Evolutionary conservation across 2,888 invertebrate genomes (phyloP).

Genomic region (Phaedon cochleariae): DNA sequence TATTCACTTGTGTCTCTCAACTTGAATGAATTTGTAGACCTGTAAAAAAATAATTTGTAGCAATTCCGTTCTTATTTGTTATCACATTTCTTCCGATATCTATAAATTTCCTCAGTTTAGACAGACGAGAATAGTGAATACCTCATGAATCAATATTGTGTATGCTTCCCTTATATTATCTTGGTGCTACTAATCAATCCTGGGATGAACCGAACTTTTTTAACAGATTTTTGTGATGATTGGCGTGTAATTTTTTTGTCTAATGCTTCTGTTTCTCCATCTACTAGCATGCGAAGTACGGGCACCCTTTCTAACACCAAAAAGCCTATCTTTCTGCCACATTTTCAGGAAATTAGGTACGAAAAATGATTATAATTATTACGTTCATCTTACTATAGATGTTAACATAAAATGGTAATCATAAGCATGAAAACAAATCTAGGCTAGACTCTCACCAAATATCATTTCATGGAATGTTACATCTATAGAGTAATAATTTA

Average conservation of each 20-base stretch:
- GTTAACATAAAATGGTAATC: not conserved
- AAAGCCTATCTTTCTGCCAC: slow-evolving; percentile 56
- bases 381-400: not conserved
- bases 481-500: not conserved
- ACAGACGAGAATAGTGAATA: not conserved
- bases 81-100: not conserved
- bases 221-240: not conserved
- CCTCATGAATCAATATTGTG: no score
- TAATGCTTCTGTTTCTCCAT: slow-evolving; percentile 36
- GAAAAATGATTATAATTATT: slow-evolving; percentile 42
- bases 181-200: not conserved
- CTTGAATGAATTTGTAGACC: not conserved
- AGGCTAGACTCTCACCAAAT: not conserved
- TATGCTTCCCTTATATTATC: not conserved
- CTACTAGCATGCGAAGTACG: slow-evolving; percentile 53
- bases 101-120: not conserved
- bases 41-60: not conserved
- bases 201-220: not conserved
- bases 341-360: slow-evolving; percentile 55
- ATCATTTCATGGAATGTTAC: not conserved
- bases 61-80: not conserved
- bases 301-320: slow-evolving; percentile 53
- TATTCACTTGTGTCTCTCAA: no score
- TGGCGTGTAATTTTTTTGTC: slow-evolving; percentile 20
- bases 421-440: slow-evolving; percentile 5